phyloP scores from a whole-genome alignment of 2,797 vertebrate species.

The Anguilla obscura region DNA sequence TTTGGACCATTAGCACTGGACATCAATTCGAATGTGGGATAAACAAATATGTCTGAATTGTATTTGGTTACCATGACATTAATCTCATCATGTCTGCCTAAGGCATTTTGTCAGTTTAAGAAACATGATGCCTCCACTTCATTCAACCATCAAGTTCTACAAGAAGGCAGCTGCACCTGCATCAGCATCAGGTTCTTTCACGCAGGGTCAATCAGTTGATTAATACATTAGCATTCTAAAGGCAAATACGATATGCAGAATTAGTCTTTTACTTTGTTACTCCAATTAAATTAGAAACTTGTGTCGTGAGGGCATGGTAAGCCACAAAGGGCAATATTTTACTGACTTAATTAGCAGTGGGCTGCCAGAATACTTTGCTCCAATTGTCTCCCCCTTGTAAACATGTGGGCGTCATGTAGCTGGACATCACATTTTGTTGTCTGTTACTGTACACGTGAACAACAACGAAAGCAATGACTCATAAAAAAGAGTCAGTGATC shows the following conservation, averaged over 20 bases:
- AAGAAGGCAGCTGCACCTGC: slow-evolving; percentile 65
- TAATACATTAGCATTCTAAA: slow-evolving; percentile 53
- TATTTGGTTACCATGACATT: neutral
- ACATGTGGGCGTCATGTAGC: slow-evolving; percentile 38
- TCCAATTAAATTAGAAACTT: slow-evolving; percentile 47
- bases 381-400: slow-evolving; percentile 37
- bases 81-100: slow-evolving; percentile 29
- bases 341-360: slow-evolving; percentile 52
- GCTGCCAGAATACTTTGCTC: slow-evolving; percentile 45
- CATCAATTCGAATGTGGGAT: neutral
- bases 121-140: slow-evolving; percentile 55
- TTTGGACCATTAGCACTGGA: neutral
- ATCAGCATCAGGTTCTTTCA: slow-evolving; percentile 62
- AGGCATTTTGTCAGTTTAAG: slow-evolving; percentile 55
- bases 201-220: slow-evolving; percentile 69
- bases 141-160: slow-evolving; percentile 57
- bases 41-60: neutral
- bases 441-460: neutral
- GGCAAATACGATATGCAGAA: slow-evolving; percentile 53
- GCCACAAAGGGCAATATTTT: slow-evolving; percentile 47
- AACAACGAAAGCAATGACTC: slow-evolving; percentile 64
- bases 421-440: neutral
- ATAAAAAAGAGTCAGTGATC: slow-evolving; percentile 21
- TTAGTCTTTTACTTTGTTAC: slow-evolving; percentile 51
- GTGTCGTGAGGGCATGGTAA: slow-evolving; percentile 20